phyloP scores from a whole-genome alignment of 2,113 vertebrate species.

The Seriola rivoliana region DNA sequence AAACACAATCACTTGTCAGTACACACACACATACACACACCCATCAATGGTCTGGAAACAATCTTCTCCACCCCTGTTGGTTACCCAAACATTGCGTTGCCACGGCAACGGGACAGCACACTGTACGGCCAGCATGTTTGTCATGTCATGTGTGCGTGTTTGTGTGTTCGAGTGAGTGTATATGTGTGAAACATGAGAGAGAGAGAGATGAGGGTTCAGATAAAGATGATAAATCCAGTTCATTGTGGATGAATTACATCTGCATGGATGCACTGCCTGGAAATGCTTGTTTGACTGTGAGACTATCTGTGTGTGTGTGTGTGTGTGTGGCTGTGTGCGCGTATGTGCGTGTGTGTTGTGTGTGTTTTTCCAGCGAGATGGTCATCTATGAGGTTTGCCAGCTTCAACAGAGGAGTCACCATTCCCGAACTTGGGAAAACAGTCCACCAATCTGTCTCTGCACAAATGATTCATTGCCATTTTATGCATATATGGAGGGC shows the following conservation, averaged over 20 bases:
- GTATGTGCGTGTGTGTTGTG: neutral
- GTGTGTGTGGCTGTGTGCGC: neutral
- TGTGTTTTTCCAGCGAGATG: conserved; percentile 35
- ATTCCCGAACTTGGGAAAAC: conserved; percentile 3
- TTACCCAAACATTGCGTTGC: conserved; percentile 73
- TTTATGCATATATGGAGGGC: neutral
- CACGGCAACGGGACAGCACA: conserved; percentile 45
- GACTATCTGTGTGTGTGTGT: neutral
- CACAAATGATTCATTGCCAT: conserved; percentile 28
- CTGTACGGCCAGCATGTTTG: conserved; percentile 50
- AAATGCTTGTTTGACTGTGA: neutral
- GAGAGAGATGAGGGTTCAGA: neutral
- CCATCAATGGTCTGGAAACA: conserved; percentile 71
- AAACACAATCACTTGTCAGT: conserved; percentile 20
- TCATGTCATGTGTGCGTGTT: conserved; percentile 28
- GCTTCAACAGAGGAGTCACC: conserved; percentile 54
- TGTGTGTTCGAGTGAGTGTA: neutral
- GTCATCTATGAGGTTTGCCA: conserved; percentile 54
- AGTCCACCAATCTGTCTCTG: neutral
- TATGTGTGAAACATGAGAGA: neutral
- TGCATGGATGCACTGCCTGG: conserved; percentile 6
- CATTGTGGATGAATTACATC: conserved; percentile 10
- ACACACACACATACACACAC: conserved; percentile 26
- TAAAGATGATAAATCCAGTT: conserved; percentile 9
- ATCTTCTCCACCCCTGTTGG: conserved; percentile 74